phyloP scores from a whole-genome alignment of 2,888 invertebrate species.

The Brachyopa scutellaris region DNA sequence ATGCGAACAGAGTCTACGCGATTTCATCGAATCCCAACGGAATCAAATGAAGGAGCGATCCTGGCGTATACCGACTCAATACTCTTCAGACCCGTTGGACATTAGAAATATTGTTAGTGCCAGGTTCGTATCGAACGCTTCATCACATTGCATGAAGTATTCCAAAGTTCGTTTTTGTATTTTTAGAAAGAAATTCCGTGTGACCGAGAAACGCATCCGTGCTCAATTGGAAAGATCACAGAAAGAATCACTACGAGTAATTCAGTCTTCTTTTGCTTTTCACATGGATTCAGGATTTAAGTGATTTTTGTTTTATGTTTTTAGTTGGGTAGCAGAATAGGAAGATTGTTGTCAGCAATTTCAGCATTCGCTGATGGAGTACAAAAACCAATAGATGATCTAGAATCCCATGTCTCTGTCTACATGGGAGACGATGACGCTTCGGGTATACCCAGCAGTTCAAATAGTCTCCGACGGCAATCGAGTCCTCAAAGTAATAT shows the following conservation, averaged over 20 bases:
- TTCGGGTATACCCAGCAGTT: conserved; percentile 53
- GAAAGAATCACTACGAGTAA: too few relatives aligned
- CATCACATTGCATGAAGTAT: background rate
- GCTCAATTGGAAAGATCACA: conserved; percentile 74
- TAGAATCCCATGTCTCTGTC: conserved; percentile 3
- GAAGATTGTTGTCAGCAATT: conserved; percentile 3
- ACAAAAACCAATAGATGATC: background rate
- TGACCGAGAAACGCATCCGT: conserved; percentile 77
- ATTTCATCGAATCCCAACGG: conserved; percentile 79
- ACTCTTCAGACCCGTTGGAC: conserved; percentile 78
- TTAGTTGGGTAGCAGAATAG: conserved; percentile 19
- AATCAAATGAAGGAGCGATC: conserved; percentile 79
- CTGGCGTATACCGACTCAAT: conserved; percentile 75
- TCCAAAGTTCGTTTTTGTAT: background rate
- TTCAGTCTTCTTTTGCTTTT: too few relatives aligned
- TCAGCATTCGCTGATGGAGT: conserved; percentile 6
- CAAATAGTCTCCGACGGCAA: background rate
- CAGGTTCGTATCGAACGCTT: conserved; percentile 76
- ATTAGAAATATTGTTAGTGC: conserved; percentile 79
- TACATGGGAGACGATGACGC: conserved; percentile 49
- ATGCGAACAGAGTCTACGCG: conserved; percentile 79
- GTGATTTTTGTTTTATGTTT: too few relatives aligned
- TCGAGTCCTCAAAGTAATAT: background rate
- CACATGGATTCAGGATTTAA: too few relatives aligned
- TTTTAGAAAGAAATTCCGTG: conserved; percentile 79